Percentiles rank a stretch among this genome's conserved stretches.
Conservation (phyloP, 2,888 invertebrate genomes). For the Spicauda simplicius region DNA sequence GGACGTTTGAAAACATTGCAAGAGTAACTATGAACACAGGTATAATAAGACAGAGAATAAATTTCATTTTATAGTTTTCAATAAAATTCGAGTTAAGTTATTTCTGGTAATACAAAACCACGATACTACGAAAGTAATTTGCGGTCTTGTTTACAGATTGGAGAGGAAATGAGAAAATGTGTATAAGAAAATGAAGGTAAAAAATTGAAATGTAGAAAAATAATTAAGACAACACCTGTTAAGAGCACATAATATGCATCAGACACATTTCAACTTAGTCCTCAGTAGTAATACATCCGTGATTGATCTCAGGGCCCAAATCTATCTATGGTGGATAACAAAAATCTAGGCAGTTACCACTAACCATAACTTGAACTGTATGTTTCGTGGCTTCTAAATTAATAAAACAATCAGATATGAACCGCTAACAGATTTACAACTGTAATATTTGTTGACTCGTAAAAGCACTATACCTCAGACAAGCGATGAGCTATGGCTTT, state of each 20-base stretch:
- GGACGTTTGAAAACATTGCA: background rate
- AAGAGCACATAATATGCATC: too few relatives aligned
- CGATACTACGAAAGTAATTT: background rate
- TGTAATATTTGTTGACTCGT: constrained; percentile 18
- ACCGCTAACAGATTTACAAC: background rate
- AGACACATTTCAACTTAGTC: too few relatives aligned
- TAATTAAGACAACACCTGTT: too few relatives aligned
- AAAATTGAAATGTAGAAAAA: too few relatives aligned
- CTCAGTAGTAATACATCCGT: too few relatives aligned
- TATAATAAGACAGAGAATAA: too few relatives aligned
- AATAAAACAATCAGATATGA: background rate
- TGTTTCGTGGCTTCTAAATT: too few relatives aligned
- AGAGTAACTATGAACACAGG: background rate
- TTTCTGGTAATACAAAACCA: background rate
- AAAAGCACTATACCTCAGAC: constrained; percentile 43
- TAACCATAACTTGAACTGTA: too few relatives aligned
- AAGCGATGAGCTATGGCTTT: constrained; percentile 59
- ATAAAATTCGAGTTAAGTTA: background rate
- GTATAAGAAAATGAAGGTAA: too few relatives aligned
- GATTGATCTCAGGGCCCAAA: too few relatives aligned
- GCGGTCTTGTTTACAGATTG: background rate
- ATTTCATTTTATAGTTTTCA: background rate
- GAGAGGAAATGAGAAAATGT: background rate
- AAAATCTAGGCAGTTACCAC: too few relatives aligned
- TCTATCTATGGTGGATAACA: too few relatives aligned